These are phyloP conservation scores for Rhynchophorus ferrugineus DNA, from an alignment of 1,140 invertebrate species.

Conservation along the genomic window DNA sequence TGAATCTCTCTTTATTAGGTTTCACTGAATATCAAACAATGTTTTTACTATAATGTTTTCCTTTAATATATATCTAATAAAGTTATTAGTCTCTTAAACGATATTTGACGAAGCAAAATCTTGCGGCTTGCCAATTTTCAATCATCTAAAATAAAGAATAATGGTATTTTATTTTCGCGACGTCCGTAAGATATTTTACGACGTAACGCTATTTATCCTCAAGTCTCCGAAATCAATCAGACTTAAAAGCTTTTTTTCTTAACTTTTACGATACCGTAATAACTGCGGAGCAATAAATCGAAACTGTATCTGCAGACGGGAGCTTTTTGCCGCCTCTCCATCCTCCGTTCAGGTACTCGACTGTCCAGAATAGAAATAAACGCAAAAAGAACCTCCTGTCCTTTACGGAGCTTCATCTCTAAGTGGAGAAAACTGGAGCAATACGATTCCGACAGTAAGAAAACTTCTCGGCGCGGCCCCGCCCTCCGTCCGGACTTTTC, in stretches of 20 bases:
- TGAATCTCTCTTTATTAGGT: no score
- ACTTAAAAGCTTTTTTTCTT: not conserved
- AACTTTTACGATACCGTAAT: not conserved
- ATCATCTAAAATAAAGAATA: no score
- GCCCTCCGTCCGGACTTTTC: slow-evolving; percentile 27
- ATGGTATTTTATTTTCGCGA: no score
- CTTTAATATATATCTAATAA: no score
- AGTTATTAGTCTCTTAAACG: no score
- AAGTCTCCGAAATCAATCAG: no score
- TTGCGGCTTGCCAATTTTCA: no score
- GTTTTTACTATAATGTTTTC: no score
- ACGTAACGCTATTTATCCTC: no score
- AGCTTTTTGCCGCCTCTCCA: not conserved
- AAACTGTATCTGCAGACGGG: not conserved
- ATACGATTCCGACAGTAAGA: slow-evolving; percentile 31
- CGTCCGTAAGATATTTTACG: no score
- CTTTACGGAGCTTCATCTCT: slow-evolving; percentile 7
- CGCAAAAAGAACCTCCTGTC: slow-evolving; percentile 6
- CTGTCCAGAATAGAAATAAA: slow-evolving; percentile 10
- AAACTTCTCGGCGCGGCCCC: slow-evolving; percentile 27
- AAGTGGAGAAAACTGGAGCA: slow-evolving; percentile 32
- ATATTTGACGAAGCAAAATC: no score
- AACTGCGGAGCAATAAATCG: not conserved
- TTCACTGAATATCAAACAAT: no score
- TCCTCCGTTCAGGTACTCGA: slow-evolving; percentile 7